phyloP scores from a whole-genome alignment of 2,888 invertebrate species.

The Caenorhabditis sp. region DNA sequence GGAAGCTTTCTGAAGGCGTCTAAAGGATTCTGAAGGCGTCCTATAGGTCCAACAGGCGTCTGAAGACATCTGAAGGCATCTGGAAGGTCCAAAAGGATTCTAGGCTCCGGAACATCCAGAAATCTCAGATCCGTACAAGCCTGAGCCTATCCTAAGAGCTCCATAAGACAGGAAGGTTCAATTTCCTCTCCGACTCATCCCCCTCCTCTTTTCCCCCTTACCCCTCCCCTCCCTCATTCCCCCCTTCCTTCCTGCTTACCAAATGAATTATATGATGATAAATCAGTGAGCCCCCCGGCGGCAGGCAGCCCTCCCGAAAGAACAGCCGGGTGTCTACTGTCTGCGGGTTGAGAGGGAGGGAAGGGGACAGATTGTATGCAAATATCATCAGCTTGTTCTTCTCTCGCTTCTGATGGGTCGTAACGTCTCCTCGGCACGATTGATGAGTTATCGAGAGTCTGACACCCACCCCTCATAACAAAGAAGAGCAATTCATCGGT shows the following conservation, averaged over 20 bases:
- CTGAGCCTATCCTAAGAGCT: too few species aligned
- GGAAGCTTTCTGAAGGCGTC: too few species aligned
- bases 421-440: conserved; percentile 47
- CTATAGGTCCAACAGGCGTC: too few species aligned
- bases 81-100: too few species aligned
- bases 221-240: not conserved
- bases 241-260: conserved; percentile 22
- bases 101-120: too few species aligned
- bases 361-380: conserved; percentile 62
- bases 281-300: conserved; percentile 43
- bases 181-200: conserved; percentile 8
- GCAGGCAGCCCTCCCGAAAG: conserved; percentile 13
- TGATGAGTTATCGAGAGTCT: conserved; percentile 60
- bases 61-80: too few species aligned
- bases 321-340: conserved; percentile 65
- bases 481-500: conserved; percentile 32
- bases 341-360: too few species aligned
- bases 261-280: conserved; percentile 66
- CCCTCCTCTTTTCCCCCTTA: not conserved
- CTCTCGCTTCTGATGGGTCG: conserved; percentile 29
- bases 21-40: too few species aligned
- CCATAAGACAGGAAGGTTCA: too few species aligned
- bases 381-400: conserved; percentile 61
- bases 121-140: too few species aligned
- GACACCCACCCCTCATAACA: conserved; percentile 37